phyloP scores from a whole-genome alignment of 2,113 vertebrate genomes.

The Galbula dea region DNA sequence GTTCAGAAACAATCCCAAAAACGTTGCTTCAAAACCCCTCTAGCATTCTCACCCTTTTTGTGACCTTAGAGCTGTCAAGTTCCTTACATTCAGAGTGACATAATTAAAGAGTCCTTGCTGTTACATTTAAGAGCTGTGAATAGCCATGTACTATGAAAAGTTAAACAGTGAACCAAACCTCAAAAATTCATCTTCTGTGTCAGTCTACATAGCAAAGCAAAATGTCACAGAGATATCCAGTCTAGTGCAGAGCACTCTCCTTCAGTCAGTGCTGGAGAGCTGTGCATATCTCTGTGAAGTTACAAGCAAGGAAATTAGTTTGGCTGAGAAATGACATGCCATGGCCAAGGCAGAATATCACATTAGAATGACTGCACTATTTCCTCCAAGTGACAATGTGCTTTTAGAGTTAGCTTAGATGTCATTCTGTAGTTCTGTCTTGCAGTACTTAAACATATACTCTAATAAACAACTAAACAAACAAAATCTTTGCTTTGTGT shows the following conservation, averaged over 20 bases:
- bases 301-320: not conserved
- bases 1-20: not conserved
- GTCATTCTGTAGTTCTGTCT: not conserved
- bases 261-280: not conserved
- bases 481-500: not conserved
- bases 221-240: not conserved
- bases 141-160: not conserved
- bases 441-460: not conserved
- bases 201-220: not conserved
- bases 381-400: not conserved
- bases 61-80: not conserved
- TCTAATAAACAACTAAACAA: not conserved
- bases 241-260: not conserved
- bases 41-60: not conserved
- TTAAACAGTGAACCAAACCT: not conserved
- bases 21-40: not conserved
- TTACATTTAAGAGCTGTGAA: not conserved
- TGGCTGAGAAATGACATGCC: not conserved
- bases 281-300: not conserved
- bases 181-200: not conserved
- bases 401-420: not conserved
- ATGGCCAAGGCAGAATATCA: not conserved
- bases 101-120: not conserved
- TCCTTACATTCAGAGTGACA: not conserved
- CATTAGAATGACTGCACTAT: not conserved